Evolutionary conservation across 2,113 vertebrate genomes (phyloP), one percentile per base, ranked within the genome.

Genomic region (Phocoena sinus): DNA sequence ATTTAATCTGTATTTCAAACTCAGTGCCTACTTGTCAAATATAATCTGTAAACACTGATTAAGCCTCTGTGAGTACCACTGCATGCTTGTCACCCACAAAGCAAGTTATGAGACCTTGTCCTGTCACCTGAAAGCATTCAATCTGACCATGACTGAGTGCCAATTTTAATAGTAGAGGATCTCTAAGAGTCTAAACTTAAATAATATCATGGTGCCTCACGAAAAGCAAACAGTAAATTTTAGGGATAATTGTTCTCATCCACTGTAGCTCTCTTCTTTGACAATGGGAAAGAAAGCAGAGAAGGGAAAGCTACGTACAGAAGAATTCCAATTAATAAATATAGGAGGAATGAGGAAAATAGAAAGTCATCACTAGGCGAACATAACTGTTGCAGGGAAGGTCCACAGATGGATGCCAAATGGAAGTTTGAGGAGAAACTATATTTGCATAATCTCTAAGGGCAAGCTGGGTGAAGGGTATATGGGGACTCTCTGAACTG

Each of bases 1-100:
- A 38, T 81, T 93, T 95, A 93, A 90, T 95, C 95, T 96, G 50
- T 80, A 87, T 92, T 96, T 97, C 95, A 93, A 83, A 53, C 44
- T 77, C 50, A 50, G 50, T 80, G 50, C 65, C 70, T 95, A 71
- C 87, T 92, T 97, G 89, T 93, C 94, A 95, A 87, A 86, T 93
- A 89, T 80, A 77, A 96, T 97, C 89, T 83, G 80, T 90, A 96
- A 97, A 95, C 80, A 97, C 28, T 53, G 25, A 92, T 87, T 83
- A 94, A 96, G 58, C 41, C 41, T 20, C 20, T 60, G 8, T 81
- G 97, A 67, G 47, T 83, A 63, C 65, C 74, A 68, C 44, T 80
- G 73, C 68, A 67, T 83, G 44, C 63, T 94, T 95, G 89, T 84
- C 82, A 96, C 44, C 58, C 70, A 87, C 87, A 95, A 80, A 87